Conservation (phyloP, 37 sponge, comb jelly and placozoan genomes). For the Theonella swinhoei region DNA sequence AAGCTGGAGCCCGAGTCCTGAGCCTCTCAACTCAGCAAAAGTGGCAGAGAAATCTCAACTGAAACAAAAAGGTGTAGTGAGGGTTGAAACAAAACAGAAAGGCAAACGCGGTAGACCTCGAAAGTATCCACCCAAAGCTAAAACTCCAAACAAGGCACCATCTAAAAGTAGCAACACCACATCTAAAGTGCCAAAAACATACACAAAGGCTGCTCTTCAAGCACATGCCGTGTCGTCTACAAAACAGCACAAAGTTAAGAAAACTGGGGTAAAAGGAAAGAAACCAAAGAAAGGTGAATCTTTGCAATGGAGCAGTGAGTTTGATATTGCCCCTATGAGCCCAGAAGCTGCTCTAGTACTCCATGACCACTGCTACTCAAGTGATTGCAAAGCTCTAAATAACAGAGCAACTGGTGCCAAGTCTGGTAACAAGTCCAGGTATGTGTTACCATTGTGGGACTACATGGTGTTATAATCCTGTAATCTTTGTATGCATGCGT, state of each 20-base stretch:
- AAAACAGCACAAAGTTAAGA: background rate
- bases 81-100: background rate
- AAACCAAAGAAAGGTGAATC: too few species aligned
- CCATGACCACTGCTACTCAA: background rate
- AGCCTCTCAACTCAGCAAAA: background rate
- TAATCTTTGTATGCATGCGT: too few species aligned
- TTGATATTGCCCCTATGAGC: background rate
- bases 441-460: too few species aligned
- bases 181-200: background rate
- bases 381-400: too few species aligned
- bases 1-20: background rate
- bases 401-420: too few species aligned
- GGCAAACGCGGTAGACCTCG: background rate
- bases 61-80: background rate
- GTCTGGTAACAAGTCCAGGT: too few species aligned
- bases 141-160: background rate
- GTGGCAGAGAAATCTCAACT: background rate
- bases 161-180: background rate
- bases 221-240: background rate
- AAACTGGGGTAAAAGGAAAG: background rate
- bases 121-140: background rate
- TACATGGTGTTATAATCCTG: too few species aligned
- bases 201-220: background rate
- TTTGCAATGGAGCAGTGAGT: background rate
- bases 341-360: background rate